Evolutionary conservation across 2,888 invertebrate species (phyloP).

Genomic region (Synanthedon vespiformis): DNA sequence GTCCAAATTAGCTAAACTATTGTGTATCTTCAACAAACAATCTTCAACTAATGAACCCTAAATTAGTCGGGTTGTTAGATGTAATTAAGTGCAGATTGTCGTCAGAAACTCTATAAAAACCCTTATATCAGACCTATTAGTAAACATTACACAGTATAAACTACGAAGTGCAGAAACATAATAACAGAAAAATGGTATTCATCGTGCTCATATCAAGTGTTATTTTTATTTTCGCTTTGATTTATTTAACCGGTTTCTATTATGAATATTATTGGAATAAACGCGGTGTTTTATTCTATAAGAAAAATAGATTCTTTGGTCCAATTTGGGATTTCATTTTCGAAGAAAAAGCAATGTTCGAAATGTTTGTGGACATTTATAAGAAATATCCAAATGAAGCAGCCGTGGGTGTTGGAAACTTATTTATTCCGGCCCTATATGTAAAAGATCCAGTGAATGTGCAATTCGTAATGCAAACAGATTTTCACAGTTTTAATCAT

Average conservation of each 20-base stretch:
- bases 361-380: slow-evolving; percentile 25
- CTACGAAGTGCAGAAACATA: no score
- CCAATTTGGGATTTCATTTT: slow-evolving; percentile 26
- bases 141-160: background rate
- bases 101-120: background rate
- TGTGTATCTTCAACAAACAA: no score
- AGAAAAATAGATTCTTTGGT: slow-evolving; percentile 24
- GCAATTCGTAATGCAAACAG: slow-evolving; percentile 22
- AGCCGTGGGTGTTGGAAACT: slow-evolving; percentile 27
- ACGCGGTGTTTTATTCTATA: slow-evolving; percentile 29
- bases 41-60: no score
- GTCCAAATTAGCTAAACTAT: no score
- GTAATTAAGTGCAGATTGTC: background rate
- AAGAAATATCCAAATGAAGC: slow-evolving; percentile 26
- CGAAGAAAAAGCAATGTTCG: slow-evolving; percentile 22
- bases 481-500: slow-evolving; percentile 30
- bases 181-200: background rate
- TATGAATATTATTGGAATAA: slow-evolving; percentile 38
- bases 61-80: no score
- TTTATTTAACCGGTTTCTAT: slow-evolving; percentile 8
- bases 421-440: slow-evolving; percentile 20
- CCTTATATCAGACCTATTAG: background rate
- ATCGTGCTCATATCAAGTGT: background rate
- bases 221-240: background rate
- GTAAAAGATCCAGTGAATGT: slow-evolving; percentile 27